phyloP scores from a whole-genome alignment of 2,888 invertebrate species.

The Netelia fuscicornis region DNA sequence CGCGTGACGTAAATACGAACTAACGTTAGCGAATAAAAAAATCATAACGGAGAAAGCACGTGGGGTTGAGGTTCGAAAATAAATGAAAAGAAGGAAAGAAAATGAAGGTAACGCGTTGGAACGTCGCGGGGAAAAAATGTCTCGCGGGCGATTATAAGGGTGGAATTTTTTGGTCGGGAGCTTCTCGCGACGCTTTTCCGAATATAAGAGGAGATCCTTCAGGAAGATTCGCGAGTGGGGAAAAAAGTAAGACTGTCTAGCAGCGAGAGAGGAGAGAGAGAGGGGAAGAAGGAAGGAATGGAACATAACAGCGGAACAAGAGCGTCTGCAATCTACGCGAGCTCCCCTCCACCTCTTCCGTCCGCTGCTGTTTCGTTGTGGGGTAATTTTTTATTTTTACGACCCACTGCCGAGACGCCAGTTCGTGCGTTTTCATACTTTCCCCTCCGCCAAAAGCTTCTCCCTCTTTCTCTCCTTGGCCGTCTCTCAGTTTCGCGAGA shows the following conservation, averaged over 20 bases:
- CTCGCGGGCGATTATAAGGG: constrained; percentile 1
- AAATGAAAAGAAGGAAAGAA: background rate
- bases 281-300: constrained; percentile 16
- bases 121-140: background rate
- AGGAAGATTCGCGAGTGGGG: constrained; percentile 7
- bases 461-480: background rate
- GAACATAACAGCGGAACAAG: constrained; percentile 29
- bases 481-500: constrained; percentile 29
- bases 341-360: constrained; percentile 45
- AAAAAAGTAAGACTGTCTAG: constrained; percentile 9
- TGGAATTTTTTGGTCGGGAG: background rate
- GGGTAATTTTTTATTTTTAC: constrained; percentile 82
- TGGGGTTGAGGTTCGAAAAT: background rate
- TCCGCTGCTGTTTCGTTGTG: constrained; percentile 67
- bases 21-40: constrained; percentile 17
- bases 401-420: constrained; percentile 69
- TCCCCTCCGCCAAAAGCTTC: background rate
- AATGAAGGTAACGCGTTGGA: background rate
- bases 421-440: constrained; percentile 46
- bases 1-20: background rate
- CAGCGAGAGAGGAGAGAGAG: background rate
- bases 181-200: background rate
- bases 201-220: constrained; percentile 33
- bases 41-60: background rate
- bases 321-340: constrained; percentile 53